These are phyloP conservation scores for Holothuria scabra DNA, from an alignment of 53 echinoderm and acorn worm genomes.

Conservation along the genomic window DNA sequence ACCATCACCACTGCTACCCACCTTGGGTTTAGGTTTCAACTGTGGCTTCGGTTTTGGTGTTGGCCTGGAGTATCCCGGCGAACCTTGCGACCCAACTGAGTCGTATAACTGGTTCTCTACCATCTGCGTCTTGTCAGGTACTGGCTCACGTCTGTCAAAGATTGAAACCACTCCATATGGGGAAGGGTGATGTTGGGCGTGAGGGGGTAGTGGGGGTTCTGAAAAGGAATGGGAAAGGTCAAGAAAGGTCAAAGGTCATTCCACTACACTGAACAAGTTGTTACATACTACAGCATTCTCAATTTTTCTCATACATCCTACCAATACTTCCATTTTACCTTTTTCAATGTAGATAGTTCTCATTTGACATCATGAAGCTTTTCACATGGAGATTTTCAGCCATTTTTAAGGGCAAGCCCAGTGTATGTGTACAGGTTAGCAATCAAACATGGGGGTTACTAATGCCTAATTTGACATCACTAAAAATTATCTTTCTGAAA, in stretches of 20 bases:
- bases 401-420: too few relatives aligned
- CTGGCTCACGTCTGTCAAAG: neutral
- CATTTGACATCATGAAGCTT: too few relatives aligned
- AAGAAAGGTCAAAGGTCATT: neutral
- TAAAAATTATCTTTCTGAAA: too few relatives aligned
- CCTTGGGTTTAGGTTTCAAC: slow-evolving; percentile 31
- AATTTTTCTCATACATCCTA: too few relatives aligned
- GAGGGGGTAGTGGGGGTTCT: slow-evolving; percentile 2
- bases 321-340: too few relatives aligned
- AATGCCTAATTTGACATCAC: too few relatives aligned
- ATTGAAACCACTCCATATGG: slow-evolving; percentile 18
- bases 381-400: too few relatives aligned
- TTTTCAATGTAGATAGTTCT: too few relatives aligned
- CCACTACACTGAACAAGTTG: neutral
- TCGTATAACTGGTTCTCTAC: slow-evolving; percentile 5
- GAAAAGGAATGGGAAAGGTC: neutral
- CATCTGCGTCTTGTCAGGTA: neutral
- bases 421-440: too few relatives aligned
- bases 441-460: too few relatives aligned
- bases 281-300: too few relatives aligned
- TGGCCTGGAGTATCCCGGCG: slow-evolving; percentile 39
- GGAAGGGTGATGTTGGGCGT: too few relatives aligned
- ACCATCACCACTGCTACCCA: neutral
- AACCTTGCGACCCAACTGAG: slow-evolving; percentile 21
- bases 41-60: slow-evolving; percentile 13